phyloP scores from a whole-genome alignment of 2,797 vertebrate genomes.

The Lepilemur ruficaudatus region DNA sequence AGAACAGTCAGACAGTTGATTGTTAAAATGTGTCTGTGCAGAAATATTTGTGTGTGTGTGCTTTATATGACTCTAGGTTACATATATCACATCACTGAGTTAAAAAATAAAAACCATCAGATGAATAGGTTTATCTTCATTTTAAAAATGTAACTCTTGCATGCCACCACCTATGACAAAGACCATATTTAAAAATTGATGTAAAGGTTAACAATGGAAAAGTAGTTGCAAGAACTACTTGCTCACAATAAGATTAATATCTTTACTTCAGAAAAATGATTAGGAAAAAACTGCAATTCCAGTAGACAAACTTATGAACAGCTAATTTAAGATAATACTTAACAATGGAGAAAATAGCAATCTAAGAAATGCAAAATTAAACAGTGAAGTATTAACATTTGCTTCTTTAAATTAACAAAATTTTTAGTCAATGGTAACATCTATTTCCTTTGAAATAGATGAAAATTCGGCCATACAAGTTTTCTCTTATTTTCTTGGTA shows the following conservation, averaged over 20 bases:
- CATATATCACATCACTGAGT: background rate
- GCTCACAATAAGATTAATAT: background rate
- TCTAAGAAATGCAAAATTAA: background rate
- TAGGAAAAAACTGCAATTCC: background rate
- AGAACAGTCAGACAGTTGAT: background rate
- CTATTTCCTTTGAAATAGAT: background rate
- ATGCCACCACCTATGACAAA: background rate
- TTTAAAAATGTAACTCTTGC: background rate
- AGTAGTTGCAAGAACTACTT: background rate
- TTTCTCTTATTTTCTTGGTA: background rate
- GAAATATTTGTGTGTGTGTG: background rate
- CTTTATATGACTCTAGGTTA: background rate
- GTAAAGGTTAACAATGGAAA: background rate
- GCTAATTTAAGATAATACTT: background rate
- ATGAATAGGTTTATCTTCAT: background rate
- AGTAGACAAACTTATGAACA: background rate
- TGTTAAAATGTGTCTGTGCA: background rate
- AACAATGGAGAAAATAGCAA: background rate
- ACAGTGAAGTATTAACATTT: background rate
- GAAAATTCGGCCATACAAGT: background rate
- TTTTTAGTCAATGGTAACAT: background rate
- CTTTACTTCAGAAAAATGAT: background rate
- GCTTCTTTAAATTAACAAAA: background rate
- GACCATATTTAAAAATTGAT: background rate
- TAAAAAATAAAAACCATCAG: slow-evolving; percentile 1